Conservation (phyloP, 2,797 vertebrate genomes). For the Hephaestus fuliginosus region DNA sequence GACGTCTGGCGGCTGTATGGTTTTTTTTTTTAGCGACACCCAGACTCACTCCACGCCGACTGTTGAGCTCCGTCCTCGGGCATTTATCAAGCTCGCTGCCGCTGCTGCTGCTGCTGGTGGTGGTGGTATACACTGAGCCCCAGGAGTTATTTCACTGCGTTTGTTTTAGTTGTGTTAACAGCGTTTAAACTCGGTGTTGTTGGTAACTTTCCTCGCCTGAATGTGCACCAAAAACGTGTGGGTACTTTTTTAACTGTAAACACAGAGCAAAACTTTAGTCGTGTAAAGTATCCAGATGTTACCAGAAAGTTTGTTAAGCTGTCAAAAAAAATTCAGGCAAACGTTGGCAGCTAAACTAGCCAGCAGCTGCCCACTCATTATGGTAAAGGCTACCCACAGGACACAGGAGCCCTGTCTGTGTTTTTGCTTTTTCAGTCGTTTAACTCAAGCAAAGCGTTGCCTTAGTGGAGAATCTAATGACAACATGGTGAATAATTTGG, state of each 20-base stretch:
- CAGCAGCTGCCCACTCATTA: conserved; percentile 35
- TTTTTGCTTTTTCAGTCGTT: neutral
- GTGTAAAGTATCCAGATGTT: conserved; percentile 41
- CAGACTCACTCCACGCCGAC: conserved; percentile 22
- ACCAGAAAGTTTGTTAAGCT: conserved; percentile 75
- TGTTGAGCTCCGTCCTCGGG: conserved; percentile 11
- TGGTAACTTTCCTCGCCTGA: neutral
- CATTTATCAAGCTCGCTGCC: conserved; percentile 35
- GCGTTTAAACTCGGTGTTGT: conserved; percentile 21
- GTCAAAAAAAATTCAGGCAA: conserved; percentile 57
- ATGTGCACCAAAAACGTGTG: neutral
- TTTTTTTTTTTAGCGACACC: conserved; percentile 29
- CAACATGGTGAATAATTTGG: conserved; percentile 58
- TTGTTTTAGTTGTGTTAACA: conserved; percentile 29
- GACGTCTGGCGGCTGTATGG: neutral
- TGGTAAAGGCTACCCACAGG: conserved; percentile 4
- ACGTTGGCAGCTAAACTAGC: conserved; percentile 59
- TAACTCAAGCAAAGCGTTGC: neutral
- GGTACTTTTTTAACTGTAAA: neutral
- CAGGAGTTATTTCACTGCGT: conserved; percentile 16
- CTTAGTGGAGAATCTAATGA: conserved; percentile 35
- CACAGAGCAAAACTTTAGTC: conserved; percentile 11
- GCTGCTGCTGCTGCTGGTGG: neutral
- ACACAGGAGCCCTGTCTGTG: neutral
- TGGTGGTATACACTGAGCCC: neutral